Evolutionary conservation across 2,113 vertebrate species (phyloP), one percentile per base, ranked within the genome.

Genomic region (Atlantisia rogersi): DNA sequence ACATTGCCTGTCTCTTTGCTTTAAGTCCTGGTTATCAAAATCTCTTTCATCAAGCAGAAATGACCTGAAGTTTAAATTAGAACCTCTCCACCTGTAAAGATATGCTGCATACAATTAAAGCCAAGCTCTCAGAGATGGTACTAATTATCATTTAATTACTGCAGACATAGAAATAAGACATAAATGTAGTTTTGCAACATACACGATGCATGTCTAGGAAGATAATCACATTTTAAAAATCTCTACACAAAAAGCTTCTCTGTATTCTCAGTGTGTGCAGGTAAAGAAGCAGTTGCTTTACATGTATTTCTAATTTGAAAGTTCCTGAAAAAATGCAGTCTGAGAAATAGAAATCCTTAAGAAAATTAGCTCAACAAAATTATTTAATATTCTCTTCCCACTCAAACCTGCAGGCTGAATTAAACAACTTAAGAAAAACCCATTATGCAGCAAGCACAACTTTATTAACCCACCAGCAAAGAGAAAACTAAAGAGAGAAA

Each of bases 101-200:
- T 22, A 63, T 0, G 2, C n/a, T 78, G 60, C 31, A 71, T 25
- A 73, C 94, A 91, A 90, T 86, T 24, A 85, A 80, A 92, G 18
- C 22, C 79, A 87, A 52, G n/a, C 48, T 91, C 86, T 75, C 29
- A 19, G 46, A 93, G 18, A 60, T 22, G 15, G 39, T 48, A 19
- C 12, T 95, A 93, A 94, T 68, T 86, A 86, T 37, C 2, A 52
- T 76, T 78, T 90, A 92, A 94, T 88, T 92, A 85, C 60, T 68
- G 31, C 62, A 93, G n/a, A 48, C 70, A 53, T 1, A 71, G 58
- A 82, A 92, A 82, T 14, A 81, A 29, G 12, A 82, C 10, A 82
- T 5, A 4, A 67, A 40, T 32, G 15, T 29, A 92, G 24, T 28
- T 64, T 80, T 75, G 48, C 20, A 95, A 52, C 21, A 53, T 13